Evolutionary conservation across 1,140 invertebrate species (phyloP).

Genomic region (Copidosoma floridanum): DNA sequence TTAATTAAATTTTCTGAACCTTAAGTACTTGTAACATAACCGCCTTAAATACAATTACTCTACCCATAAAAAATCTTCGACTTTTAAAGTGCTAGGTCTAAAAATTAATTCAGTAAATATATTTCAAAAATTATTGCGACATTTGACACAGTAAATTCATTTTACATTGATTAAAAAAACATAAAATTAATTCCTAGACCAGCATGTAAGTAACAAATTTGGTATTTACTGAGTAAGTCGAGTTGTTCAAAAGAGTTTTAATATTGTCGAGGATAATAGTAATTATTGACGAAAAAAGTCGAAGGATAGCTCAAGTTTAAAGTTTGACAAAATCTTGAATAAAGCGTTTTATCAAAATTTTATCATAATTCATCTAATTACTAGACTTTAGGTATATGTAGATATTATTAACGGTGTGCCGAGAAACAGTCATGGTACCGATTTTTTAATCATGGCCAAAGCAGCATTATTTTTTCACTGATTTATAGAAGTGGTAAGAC

Average conservation of each 20-base stretch:
- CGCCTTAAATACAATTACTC: too few species aligned
- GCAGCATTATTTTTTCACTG: conserved; percentile 57
- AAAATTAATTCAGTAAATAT: too few species aligned
- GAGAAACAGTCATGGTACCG: conserved; percentile 33
- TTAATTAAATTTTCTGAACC: too few species aligned
- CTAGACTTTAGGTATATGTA: conserved; percentile 27
- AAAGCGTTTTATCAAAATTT: conserved; percentile 34
- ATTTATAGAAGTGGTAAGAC: conserved; percentile 42
- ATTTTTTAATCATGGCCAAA: conserved; percentile 52
- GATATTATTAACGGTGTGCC: conserved; percentile 35
- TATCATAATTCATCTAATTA: conserved; percentile 31
- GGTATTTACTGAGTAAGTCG: conserved; percentile 27
- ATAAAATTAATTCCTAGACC: too few species aligned
- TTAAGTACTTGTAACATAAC: too few species aligned
- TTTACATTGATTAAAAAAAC: too few species aligned
- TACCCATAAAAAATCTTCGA: too few species aligned
- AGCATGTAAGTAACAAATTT: conserved; percentile 20
- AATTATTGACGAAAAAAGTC: conserved; percentile 5
- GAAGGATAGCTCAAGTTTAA: not conserved
- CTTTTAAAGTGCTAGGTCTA: too few species aligned
- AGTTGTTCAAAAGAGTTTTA: conserved; percentile 7
- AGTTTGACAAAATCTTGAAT: not conserved
- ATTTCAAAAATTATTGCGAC: too few species aligned
- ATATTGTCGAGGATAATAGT: not conserved
- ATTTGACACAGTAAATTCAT: too few species aligned